Evolutionary conservation across 2,113 vertebrate genomes (phyloP), one percentile per base, ranked within the genome.

Genomic region (Strix aluco): DNA sequence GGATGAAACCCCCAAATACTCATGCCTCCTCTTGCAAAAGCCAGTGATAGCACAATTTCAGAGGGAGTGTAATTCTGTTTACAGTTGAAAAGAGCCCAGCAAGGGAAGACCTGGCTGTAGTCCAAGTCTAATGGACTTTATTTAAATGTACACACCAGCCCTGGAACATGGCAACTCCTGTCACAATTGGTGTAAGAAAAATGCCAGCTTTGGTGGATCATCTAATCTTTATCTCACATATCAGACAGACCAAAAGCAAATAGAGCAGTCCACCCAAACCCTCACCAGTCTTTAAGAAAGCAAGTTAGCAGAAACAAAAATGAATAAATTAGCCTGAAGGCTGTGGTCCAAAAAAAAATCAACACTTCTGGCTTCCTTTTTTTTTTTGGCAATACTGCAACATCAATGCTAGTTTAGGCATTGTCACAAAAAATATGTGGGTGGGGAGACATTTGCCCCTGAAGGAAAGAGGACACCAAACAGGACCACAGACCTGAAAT

Each of bases 161-260:
- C 23, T 49, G 62, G 40, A 44, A 79, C 25, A 82, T 29, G 87
- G 54, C 36, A 70, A 4, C n/a, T 75, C 47, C 36, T 82, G 40
- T 57, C 62, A 85, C 23, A 90, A 47, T 15, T 22, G 49, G 11
- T 52, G 17, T 52, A 79, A 83, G 38, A 55, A 82, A 90, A 74
- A 57, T 10, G 4, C 2, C 15, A 23, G 0, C 18, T 79, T 84
- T 30, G 30, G 30, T 27, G 27, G 14, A 32, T 63, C 2, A 3
- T 58, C 22, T 59, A 20, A 59, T 46, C 17, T 75, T 79, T 55
- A 29, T 32, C 9, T 84, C 36, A 36, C 7, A 1, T 30, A 61
- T 55, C 23, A 86, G 51, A 63, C 1, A 46, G 40, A 44, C 2
- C 21, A 59, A 79, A 83, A 83, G 13, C 0, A 0, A 72, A 38